These are phyloP conservation scores for Hepsetus odoe DNA, from an alignment of 2,113 vertebrate species.

Conservation along the genomic window DNA sequence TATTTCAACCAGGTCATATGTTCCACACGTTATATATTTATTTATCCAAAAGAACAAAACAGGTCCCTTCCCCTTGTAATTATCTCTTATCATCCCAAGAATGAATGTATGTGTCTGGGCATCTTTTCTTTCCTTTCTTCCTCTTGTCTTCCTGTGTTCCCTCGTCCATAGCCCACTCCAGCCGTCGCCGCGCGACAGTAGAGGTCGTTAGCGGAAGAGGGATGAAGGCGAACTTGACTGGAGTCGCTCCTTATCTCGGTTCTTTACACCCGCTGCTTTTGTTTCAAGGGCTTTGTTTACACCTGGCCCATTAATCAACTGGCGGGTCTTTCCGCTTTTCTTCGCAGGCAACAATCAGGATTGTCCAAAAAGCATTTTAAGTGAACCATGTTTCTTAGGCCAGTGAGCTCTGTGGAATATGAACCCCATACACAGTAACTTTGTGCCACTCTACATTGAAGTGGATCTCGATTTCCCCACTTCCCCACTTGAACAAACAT, in stretches of 20 bases:
- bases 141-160: constrained; percentile 49
- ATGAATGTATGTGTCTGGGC: constrained; percentile 77
- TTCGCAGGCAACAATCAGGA: constrained; percentile 34
- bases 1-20: constrained; percentile 78
- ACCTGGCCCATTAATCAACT: constrained; percentile 79
- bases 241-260: constrained; percentile 79
- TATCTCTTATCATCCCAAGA: constrained; percentile 80
- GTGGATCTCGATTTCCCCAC: too few species aligned
- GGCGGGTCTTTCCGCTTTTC: constrained; percentile 65
- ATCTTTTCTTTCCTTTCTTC: constrained; percentile 66
- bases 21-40: constrained; percentile 64
- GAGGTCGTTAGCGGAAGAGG: constrained; percentile 81
- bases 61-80: constrained; percentile 76
- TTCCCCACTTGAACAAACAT: too few species aligned
- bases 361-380: constrained; percentile 26
- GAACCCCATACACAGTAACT: background rate
- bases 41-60: constrained; percentile 78
- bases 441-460: too few species aligned
- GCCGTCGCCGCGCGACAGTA: constrained; percentile 75
- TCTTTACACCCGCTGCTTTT: constrained; percentile 80
- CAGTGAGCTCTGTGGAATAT: constrained; percentile 47
- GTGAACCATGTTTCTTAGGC: constrained; percentile 45
- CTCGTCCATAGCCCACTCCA: constrained; percentile 62
- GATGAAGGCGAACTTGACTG: constrained; percentile 81
- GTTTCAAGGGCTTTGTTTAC: constrained; percentile 82